phyloP scores from a whole-genome alignment of 2,888 invertebrate species.

The Agonum fuliginosum region DNA sequence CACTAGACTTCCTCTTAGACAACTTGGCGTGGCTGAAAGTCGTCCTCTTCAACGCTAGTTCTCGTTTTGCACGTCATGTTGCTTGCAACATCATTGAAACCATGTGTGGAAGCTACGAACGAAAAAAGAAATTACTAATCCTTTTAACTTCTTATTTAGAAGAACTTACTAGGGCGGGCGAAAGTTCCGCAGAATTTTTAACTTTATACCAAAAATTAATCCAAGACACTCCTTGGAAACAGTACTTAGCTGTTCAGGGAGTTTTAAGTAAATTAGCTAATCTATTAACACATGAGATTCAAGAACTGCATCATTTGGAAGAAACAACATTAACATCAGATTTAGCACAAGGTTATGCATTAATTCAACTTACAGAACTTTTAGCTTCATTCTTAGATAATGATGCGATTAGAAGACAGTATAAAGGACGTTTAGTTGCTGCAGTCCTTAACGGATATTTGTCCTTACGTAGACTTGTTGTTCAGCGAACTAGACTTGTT shows the following conservation, averaged over 20 bases:
- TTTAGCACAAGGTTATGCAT: conserved; percentile 92
- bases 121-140: conserved; percentile 86
- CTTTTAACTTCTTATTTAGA: conserved; percentile 91
- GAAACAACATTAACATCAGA: conserved; percentile 95
- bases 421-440: conserved; percentile 91
- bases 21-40: conserved; percentile 91
- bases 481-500: conserved; percentile 94
- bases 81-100: conserved; percentile 92
- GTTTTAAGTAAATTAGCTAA: conserved; percentile 90
- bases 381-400: conserved; percentile 92
- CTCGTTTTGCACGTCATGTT: conserved; percentile 90
- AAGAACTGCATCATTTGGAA: conserved; percentile 90
- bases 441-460: conserved; percentile 96
- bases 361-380: conserved; percentile 90
- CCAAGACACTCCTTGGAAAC: conserved; percentile 92
- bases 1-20: conserved; percentile 78
- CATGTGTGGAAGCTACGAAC: conserved; percentile 81
- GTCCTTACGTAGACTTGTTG: conserved; percentile 90
- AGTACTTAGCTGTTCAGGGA: conserved; percentile 91
- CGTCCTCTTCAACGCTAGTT: conserved; percentile 94
- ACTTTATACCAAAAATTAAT: conserved; percentile 90
- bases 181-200: conserved; percentile 94
- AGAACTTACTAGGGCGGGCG: conserved; percentile 90
- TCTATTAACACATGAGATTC: conserved; percentile 91
- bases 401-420: conserved; percentile 89